Evolutionary conservation across 2,888 invertebrate genomes (phyloP), one percentile per base, ranked within the genome.

Genomic region (Diachrysia chrysitis): DNA sequence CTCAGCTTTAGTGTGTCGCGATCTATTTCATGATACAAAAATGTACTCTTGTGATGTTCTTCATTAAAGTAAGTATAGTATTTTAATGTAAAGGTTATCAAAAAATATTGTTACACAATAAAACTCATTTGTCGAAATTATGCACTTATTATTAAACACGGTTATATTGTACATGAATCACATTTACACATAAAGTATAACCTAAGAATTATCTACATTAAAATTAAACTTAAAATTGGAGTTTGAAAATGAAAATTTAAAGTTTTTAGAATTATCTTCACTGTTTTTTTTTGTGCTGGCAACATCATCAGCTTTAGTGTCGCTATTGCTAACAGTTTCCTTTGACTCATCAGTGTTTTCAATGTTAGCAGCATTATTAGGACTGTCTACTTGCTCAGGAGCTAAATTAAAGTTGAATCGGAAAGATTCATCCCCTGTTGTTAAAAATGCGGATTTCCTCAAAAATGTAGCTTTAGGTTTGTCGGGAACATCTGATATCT

Each of bases 171-270:
- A 75, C 78, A 69, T 61, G 66, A 78, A 66, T 68, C 58, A 61
- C 61, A 75, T 61, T 53, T 63, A 62, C 58, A 63, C 66, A 69
- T 65, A 75, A 78, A 63, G 57, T 78, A 75, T 69, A 67, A 81
- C 59, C 56, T 86, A 90, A 58, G 79, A 79, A 78, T 87, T 83
- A 83, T 90, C 84, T 81, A 90, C 82, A 87, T 89, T 83, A 92
- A 97, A 97, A 92, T 97, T 97, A 92, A 97, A 97, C 86, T 95
- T 96, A 91, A 97, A 97, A 66, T 92, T 93, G 71, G 96, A 94
- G 73, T 93, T 93, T 23, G 96, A 91, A 73, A 92, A 91, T 64
- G 88, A 84, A 87, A 96, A 96, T 84, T 92, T 91, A 73, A 91
- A 92, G 21, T 81, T 84, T 69, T 89, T 86, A 66, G 80, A 65